phyloP scores from a whole-genome alignment of 1,140 invertebrate genomes.

The Drosophila kurseongensis region DNA sequence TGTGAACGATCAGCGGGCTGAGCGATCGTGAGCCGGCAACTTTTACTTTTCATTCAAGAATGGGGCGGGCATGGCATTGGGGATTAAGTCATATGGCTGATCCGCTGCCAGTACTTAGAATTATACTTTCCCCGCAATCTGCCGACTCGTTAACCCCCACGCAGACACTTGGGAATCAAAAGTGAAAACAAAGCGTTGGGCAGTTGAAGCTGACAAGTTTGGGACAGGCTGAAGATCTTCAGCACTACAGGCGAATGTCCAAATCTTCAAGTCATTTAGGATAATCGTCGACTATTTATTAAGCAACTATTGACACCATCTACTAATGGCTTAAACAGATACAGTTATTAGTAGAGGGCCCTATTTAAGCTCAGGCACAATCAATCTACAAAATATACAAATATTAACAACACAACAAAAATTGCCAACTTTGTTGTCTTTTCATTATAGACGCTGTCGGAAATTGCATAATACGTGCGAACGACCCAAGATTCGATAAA shows the following conservation, averaged over 20 bases:
- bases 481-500: constrained; percentile 10
- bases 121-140: constrained; percentile 65
- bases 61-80: constrained; percentile 37
- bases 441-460: constrained; percentile 5
- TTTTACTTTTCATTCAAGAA: constrained; percentile 80
- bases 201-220: constrained; percentile 23
- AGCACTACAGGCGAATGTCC: constrained; percentile 3
- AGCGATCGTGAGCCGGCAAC: constrained; percentile 61
- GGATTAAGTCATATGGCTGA: constrained; percentile 65
- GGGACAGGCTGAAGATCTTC: constrained; percentile 8
- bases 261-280: constrained; percentile 6
- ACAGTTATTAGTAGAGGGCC: constrained; percentile 42
- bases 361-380: constrained; percentile 19
- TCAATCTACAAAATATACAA: constrained; percentile 27
- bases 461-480: constrained; percentile 62
- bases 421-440: constrained; percentile 36
- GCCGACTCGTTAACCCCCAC: constrained; percentile 39
- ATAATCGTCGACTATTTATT: constrained; percentile 35
- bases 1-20: constrained; percentile 48
- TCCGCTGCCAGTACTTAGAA: constrained; percentile 44
- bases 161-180: constrained; percentile 51
- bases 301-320: constrained; percentile 49
- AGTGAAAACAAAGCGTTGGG: constrained; percentile 55
- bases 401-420: constrained; percentile 24
- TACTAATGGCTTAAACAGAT: constrained; percentile 26